A percentile compares a stretch with the other conserved stretches of the same genome.
Evolutionary conservation across 2,888 invertebrate genomes (phyloP).

Genomic region (Acanthopleura granulata): DNA sequence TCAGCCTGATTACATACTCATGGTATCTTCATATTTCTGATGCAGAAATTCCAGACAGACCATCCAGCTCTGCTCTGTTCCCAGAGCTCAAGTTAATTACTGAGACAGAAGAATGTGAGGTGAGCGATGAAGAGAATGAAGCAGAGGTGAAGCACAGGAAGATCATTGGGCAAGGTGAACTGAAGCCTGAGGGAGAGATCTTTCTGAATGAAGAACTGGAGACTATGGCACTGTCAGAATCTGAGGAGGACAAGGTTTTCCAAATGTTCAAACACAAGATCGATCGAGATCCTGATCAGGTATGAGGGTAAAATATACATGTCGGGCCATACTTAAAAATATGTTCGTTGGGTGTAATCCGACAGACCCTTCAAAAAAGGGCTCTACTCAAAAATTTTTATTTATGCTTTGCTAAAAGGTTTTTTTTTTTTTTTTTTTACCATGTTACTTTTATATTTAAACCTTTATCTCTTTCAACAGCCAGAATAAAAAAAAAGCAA

Average conservation of each 20-base stretch:
- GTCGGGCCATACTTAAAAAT: too few relatives aligned
- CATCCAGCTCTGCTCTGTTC: constrained; percentile 23
- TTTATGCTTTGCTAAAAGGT: too few relatives aligned
- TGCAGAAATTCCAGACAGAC: too few relatives aligned
- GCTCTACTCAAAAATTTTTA: too few relatives aligned
- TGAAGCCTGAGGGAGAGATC: constrained; percentile 27
- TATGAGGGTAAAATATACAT: constrained; percentile 32
- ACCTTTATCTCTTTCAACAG: too few relatives aligned
- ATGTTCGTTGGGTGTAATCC: too few relatives aligned
- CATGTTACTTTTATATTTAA: too few relatives aligned
- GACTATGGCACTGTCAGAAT: constrained; percentile 74
- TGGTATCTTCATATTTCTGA: too few relatives aligned
- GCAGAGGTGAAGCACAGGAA: constrained; percentile 22
- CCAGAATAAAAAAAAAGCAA: too few relatives aligned
- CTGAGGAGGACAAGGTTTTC: constrained; percentile 82
- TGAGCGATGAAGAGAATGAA: constrained; percentile 30
- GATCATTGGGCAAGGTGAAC: neutral
- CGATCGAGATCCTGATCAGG: constrained; percentile 83
- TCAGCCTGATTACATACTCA: too few relatives aligned
- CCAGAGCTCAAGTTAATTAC: neutral
- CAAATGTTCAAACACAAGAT: constrained; percentile 82
- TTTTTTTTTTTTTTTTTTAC: too few relatives aligned
- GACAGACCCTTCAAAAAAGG: too few relatives aligned
- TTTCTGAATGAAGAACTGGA: constrained; percentile 79
- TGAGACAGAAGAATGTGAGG: constrained; percentile 19